A percentile compares a stretch with the other conserved stretches of the same genome.
These are phyloP conservation scores for Thecocarcelia acutangulata DNA, from an alignment of 2,888 invertebrate species.

Conservation along the genomic window DNA sequence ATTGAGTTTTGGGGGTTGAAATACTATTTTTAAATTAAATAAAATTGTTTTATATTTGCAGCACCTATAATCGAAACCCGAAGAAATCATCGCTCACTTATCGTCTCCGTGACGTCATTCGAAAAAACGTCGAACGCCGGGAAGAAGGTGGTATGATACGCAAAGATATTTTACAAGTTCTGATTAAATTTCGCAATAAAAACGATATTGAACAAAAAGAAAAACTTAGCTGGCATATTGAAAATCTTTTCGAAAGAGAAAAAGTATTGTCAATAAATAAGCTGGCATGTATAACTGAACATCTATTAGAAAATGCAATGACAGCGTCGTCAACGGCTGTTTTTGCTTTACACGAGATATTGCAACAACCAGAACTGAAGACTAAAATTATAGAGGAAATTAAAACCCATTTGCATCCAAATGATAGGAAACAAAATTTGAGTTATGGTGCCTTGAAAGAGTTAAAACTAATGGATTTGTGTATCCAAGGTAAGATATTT, in stretches of 20 bases:
- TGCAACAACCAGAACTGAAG: slow-evolving; percentile 80
- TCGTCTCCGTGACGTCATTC: slow-evolving; percentile 76
- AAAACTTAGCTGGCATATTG: slow-evolving; percentile 76
- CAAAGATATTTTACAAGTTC: slow-evolving; percentile 82
- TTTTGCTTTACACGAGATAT: slow-evolving; percentile 80
- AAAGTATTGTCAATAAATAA: slow-evolving; percentile 76
- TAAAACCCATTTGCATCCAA: neutral
- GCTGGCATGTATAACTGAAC: slow-evolving; percentile 76
- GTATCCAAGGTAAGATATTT: slow-evolving; percentile 78
- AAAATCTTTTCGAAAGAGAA: slow-evolving; percentile 74
- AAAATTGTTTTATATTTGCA: slow-evolving; percentile 42
- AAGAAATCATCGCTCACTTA: slow-evolving; percentile 74
- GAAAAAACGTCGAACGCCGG: slow-evolving; percentile 80
- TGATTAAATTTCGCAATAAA: slow-evolving; percentile 81
- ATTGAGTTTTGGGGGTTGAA: too few relatives aligned
- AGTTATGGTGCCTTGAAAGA: slow-evolving; percentile 80
- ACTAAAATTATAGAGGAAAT: slow-evolving; percentile 79
- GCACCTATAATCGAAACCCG: slow-evolving; percentile 74
- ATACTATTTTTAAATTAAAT: too few relatives aligned
- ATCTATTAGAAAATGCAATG: slow-evolving; percentile 74
- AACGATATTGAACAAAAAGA: slow-evolving; percentile 73
- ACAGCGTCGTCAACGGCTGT: slow-evolving; percentile 81
- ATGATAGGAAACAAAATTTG: slow-evolving; percentile 57
- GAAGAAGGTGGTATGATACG: slow-evolving; percentile 80
- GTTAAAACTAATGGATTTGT: slow-evolving; percentile 81